These are phyloP conservation scores for Osmerus mordax DNA, from an alignment of 2,113 vertebrate species.

Conservation along the genomic window DNA sequence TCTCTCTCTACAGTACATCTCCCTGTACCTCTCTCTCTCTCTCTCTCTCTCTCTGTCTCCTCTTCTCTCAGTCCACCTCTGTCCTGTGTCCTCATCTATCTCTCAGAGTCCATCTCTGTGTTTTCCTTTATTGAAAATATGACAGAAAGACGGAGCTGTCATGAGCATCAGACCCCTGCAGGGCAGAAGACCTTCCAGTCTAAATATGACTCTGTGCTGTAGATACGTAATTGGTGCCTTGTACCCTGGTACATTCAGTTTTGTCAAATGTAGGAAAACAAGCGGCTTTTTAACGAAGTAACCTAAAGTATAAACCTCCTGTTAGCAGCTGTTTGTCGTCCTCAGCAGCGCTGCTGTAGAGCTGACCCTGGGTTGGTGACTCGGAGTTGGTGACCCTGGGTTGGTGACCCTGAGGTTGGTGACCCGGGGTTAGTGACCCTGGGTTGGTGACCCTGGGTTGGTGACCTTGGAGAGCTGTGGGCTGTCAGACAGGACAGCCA, in stretches of 20 bases:
- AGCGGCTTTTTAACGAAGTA: not conserved
- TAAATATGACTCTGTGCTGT: not conserved
- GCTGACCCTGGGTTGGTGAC: too few species aligned
- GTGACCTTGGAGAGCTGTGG: too few species aligned
- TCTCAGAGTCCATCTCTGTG: not conserved
- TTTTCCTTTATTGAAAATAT: slow-evolving; percentile 22
- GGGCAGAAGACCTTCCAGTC: slow-evolving; percentile 13
- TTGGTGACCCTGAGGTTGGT: too few species aligned
- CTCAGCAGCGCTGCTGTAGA: too few species aligned
- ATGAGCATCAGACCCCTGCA: slow-evolving; percentile 15
- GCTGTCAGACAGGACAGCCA: too few species aligned
- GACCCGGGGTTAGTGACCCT: too few species aligned
- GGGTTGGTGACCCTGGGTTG: too few species aligned
- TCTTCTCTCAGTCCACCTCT: slow-evolving; percentile 7
- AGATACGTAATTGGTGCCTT: not conserved
- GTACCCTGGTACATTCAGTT: not conserved
- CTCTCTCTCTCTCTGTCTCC: not conserved
- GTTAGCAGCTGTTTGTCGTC: too few species aligned
- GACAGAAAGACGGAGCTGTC: slow-evolving; percentile 33
- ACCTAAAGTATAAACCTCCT: too few species aligned
- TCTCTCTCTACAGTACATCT: slow-evolving; percentile 2
- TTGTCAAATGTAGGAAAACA: not conserved
- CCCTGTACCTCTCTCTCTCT: slow-evolving; percentile 10
- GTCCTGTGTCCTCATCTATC: slow-evolving; percentile 1
- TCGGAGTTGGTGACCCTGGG: too few species aligned